Percentiles rank a stretch among this genome's conserved stretches.
Evolutionary conservation across 2,888 invertebrate species (phyloP).

Genomic region (Apomyelois bistriatella): DNA sequence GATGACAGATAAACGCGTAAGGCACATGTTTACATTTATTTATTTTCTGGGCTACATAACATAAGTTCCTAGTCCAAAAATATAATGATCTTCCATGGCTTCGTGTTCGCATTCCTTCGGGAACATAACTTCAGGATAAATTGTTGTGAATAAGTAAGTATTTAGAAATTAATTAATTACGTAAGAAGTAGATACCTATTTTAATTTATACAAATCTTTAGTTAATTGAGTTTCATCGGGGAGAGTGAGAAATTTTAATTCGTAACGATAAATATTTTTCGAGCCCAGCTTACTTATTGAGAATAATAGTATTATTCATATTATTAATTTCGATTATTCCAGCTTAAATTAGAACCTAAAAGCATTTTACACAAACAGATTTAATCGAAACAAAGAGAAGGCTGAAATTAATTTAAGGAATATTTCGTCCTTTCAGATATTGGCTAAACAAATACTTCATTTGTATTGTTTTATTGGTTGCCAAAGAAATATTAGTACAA

Average conservation of each 20-base stretch:
- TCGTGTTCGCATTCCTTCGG: no score
- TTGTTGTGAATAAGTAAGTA: no score
- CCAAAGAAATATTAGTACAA: slow-evolving; percentile 25
- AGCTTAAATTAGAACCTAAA: not conserved
- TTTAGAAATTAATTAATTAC: no score
- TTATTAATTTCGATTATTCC: not conserved
- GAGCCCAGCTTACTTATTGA: not conserved
- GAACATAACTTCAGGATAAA: no score
- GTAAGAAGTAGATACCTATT: no score
- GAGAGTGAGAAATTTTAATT: no score
- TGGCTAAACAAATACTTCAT: slow-evolving; percentile 22
- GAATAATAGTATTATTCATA: not conserved
- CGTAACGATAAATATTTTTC: not conserved
- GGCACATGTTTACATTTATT: not conserved
- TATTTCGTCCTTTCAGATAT: slow-evolving; percentile 11
- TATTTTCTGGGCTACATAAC: no score
- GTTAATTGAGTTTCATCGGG: no score
- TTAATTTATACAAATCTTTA: no score
- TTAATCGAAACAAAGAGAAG: slow-evolving; percentile 1
- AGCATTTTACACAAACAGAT: not conserved
- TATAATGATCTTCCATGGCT: no score
- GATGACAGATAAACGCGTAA: not conserved
- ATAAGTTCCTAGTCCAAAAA: no score
- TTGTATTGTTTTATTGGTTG: slow-evolving; percentile 25
- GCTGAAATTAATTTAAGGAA: slow-evolving; percentile 16